Base-by-base conservation (phyloP, 53 echinoderm and acorn worm genomes). In the Henricia sp. region DNA sequence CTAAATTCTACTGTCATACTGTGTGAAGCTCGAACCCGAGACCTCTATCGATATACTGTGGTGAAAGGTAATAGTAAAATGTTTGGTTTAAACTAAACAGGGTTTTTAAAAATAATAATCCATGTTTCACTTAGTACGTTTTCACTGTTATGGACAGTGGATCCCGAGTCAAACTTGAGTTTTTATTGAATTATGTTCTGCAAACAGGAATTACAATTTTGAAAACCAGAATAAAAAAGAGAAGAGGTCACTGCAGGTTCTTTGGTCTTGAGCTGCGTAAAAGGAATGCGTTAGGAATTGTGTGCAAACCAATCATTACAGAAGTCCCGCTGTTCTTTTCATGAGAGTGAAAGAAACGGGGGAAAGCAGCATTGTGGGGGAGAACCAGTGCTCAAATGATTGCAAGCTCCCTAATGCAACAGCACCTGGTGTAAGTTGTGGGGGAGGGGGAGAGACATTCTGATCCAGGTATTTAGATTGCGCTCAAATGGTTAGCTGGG, bases 271-370 rank as follows among this genome's bases (percentile, higher is more conserved):
- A 1, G 32, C 33, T 20, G 9, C 33, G 33, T 34, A 60, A 46
- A 67, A n/a, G 23, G 1, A 42, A 28, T 76, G 59, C 76, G 59
- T 76, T 57, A 29, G 76, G 59, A 76, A 27, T 6, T 56, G 17
- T 25, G 26, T 16, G 37, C 17, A n/a, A n/a, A n/a, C n/a, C n/a
- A n/a, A n/a, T n/a, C n/a, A n/a, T n/a, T n/a, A 57, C 40, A 24
- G 26, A 40, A 39, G 26, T 41, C 16, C 67, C 26, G 38, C 37
- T 20, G 17, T 38, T 32, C 23, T 60, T 32, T 23, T 27, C 54
- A 23, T 6, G 19, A 17, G 73, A 23, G 58, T 33, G 30, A 74
- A 36, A 35, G 17, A 55, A 74, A 21, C 11, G 35, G 35, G 36
- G 40, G 40, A 36, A 19, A 37, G 37, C 17, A 72, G 13, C 23